Evolutionary conservation across 1,140 invertebrate genomes (phyloP), one percentile per base, ranked within the genome.

Genomic region (Lepidurus packardi): DNA sequence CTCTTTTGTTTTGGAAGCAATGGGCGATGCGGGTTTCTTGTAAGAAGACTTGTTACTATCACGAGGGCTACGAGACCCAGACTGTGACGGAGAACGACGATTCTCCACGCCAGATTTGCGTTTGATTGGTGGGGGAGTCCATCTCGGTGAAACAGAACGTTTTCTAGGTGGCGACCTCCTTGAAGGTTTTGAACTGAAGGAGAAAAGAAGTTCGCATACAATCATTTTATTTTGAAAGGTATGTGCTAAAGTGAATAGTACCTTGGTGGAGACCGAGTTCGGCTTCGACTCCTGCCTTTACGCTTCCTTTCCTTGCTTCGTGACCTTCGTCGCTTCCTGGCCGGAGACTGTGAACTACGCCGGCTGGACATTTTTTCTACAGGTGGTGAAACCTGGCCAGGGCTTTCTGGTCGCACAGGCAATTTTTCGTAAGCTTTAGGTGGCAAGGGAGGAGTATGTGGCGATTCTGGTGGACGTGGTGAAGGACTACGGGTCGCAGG

Each of bases 381-480:
- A 53, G 76, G 76, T 9, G 76, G 76, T 16, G 76, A 73, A 34
- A 73, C 53, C 6, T 21, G 45, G 24, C 47, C 79, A 75, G 81
- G 81, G 24, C 77, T 81, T 25, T 47, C 45, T 44, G 41, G 80
- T 80, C 41, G 81, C 79, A 24, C 80, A 79, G 34, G 78, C 80
- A 11, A 82, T 79, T 76, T 82, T 1, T 87, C 88, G 7, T 84
- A 82, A 0, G 86, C 84, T 75, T 88, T 85, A 0, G 87, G 87
- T 8, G 88, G 88, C 16, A 88, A 83, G 8, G 89, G 85, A 1
- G 89, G 89, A 10, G 89, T 89, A 73, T 88, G 87, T 4, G 88
- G 86, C 3, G 88, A 87, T 10, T 44, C 21, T 4, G 78, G 65
- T 43, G 74, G 42, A 13, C 25, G 44, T 25, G 77, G 65, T 43